A percentile compares a stretch with the other conserved stretches of the same genome.
Evolutionary conservation across 2,797 vertebrate species (phyloP).

Genomic region (Sebastes alutus): DNA sequence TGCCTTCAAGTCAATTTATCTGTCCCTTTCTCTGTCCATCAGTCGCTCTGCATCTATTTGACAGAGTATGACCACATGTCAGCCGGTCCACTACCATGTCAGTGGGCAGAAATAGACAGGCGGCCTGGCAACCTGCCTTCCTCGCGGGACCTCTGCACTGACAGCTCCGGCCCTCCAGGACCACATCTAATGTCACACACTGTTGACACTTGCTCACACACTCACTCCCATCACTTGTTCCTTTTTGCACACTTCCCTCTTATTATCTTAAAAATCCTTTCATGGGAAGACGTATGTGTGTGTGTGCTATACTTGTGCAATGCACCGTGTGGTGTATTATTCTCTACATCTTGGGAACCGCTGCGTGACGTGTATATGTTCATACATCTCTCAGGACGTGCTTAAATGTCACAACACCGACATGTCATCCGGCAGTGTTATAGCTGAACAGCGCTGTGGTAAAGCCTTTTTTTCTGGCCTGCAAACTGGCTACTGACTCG

Average conservation of each 20-base stretch:
- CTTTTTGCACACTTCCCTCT: slow-evolving; percentile 45
- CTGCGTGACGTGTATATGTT: slow-evolving; percentile 16
- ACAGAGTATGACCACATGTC: slow-evolving; percentile 75
- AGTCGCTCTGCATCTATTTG: slow-evolving; percentile 49
- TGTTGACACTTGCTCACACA: slow-evolving; percentile 64
- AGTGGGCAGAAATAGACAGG: slow-evolving; percentile 73
- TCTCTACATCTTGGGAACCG: slow-evolving; percentile 7
- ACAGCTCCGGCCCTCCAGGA: slow-evolving; percentile 73
- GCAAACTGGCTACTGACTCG: neutral
- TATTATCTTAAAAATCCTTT: slow-evolving; percentile 23
- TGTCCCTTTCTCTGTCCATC: slow-evolving; percentile 43
- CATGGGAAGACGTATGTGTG: neutral
- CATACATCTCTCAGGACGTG: slow-evolving; percentile 42
- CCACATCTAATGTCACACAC: slow-evolving; percentile 73
- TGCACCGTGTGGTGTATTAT: neutral
- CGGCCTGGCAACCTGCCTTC: slow-evolving; percentile 65
- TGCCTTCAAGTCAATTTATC: slow-evolving; percentile 37
- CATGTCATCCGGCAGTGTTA: slow-evolving; percentile 1
- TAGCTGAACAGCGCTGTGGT: neutral
- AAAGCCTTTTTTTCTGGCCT: neutral
- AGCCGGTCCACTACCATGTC: slow-evolving; percentile 65
- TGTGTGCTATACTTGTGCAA: neutral
- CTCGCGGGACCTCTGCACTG: slow-evolving; percentile 63
- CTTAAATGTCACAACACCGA: slow-evolving; percentile 57
- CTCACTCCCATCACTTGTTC: slow-evolving; percentile 33